Evolutionary conservation across 2,888 invertebrate genomes (phyloP), one percentile per base, ranked within the genome.

Genomic region (Nemurella pictetii): DNA sequence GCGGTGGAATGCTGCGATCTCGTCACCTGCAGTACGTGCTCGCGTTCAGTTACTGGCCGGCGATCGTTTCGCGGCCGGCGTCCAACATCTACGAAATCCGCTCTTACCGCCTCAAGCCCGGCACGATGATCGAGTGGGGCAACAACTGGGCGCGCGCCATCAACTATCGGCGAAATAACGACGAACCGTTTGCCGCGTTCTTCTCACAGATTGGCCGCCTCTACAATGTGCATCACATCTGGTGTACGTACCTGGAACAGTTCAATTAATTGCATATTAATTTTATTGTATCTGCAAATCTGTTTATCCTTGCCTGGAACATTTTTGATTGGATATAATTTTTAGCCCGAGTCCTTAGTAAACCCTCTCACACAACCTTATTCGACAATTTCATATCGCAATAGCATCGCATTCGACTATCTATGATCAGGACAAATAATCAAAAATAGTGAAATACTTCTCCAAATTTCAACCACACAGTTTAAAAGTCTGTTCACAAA

Each of bases 121-220:
- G 99, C 83, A 99, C 99, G 0, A 99, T 99, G 99, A 99, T 99
- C 88, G 99, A 99, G 91, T 99, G 99, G 99, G 99, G 98, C 85
- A 99, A 99, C 91, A 98, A 99, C 90, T 99, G 99, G 99, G 98
- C 98, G 0, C 93, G 97, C 88, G 99, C 98, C 3, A 96, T 99
- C 84, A 96, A 96, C 88, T 96, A 95, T 91, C 93, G 99, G 29
- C 94, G 95, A 88, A 95, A 96, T 88, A 96, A 97, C 89, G 95
- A 98, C 89, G 99, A 99, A 90, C 96, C 99, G 0, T 99, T 98
- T 89, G 98, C 97, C 86, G 99, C 98, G 55, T 98, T 98, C 91
- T 99, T 99, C 92, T 98, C 99, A 36, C 99, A 99, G 92, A 95
- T 99, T 88, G 99, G 99, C 30, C 93, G 98, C 85, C 94, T 99